A percentile compares a stretch with the other conserved stretches of the same genome.
These are phyloP conservation scores for Drosophila sucinea DNA, from an alignment of 1,140 invertebrate species.

Conservation along the genomic window DNA sequence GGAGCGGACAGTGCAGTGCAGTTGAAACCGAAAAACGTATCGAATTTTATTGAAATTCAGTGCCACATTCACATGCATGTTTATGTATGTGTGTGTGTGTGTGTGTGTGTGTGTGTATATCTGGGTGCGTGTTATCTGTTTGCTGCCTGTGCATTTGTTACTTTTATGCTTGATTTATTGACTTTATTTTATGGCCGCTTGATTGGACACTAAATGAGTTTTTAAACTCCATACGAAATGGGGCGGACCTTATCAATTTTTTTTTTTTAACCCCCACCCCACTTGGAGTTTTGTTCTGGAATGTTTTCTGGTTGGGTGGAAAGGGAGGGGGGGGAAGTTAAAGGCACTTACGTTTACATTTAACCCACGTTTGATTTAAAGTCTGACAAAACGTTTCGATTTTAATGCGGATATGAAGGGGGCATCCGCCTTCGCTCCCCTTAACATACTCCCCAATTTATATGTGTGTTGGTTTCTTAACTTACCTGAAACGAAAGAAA, in stretches of 20 bases:
- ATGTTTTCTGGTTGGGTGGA: slow-evolving; percentile 25
- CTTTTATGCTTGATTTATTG: slow-evolving; percentile 81
- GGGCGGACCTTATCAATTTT: slow-evolving; percentile 76
- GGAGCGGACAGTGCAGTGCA: slow-evolving; percentile 1
- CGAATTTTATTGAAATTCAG: slow-evolving; percentile 81
- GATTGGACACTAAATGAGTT: slow-evolving; percentile 81
- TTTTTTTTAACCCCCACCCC: background rate
- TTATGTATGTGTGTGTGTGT: slow-evolving; percentile 13
- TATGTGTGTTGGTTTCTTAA: slow-evolving; percentile 28
- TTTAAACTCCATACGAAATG: slow-evolving; percentile 76
- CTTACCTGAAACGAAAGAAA: slow-evolving; percentile 71
- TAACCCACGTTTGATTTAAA: slow-evolving; percentile 65
- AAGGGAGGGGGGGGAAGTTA: slow-evolving; percentile 34
- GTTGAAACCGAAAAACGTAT: slow-evolving; percentile 62
- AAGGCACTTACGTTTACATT: slow-evolving; percentile 70
- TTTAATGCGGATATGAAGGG: slow-evolving; percentile 57
- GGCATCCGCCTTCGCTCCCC: slow-evolving; percentile 28
- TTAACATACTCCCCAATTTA: no score
- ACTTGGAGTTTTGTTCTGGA: slow-evolving; percentile 27
- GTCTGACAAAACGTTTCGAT: slow-evolving; percentile 76
- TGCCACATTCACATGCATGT: slow-evolving; percentile 15
- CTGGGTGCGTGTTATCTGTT: slow-evolving; percentile 67
- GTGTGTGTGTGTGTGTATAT: slow-evolving; percentile 28
- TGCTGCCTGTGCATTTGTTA: slow-evolving; percentile 77
- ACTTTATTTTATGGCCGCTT: slow-evolving; percentile 80